Percentiles rank a stretch among this genome's conserved stretches.
Conservation (phyloP, 2,113 vertebrate species). For the Nannospalax galili region DNA sequence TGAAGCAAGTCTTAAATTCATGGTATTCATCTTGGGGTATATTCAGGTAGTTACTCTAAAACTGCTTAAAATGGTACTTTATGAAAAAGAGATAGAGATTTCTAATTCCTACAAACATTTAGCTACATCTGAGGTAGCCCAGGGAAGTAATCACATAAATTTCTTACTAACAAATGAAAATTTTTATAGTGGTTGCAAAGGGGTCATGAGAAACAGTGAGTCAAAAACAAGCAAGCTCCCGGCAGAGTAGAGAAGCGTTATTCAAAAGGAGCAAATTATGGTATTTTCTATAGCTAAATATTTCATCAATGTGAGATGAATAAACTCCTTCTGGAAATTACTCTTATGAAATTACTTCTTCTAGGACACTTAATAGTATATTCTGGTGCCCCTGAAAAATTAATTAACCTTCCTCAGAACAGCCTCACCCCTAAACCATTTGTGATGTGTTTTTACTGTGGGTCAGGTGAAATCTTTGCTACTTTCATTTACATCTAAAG, state of each 20-base stretch:
- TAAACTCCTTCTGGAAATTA: constrained; percentile 77
- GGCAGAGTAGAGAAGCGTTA: not conserved
- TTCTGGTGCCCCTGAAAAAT: constrained; percentile 72
- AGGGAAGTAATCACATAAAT: constrained; percentile 13
- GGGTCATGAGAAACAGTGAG: not conserved
- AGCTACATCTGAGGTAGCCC: not conserved
- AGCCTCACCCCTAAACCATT: constrained; percentile 61
- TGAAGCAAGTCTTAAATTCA: constrained; percentile 45
- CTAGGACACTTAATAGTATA: constrained; percentile 70
- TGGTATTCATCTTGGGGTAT: not conserved
- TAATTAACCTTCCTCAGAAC: constrained; percentile 74
- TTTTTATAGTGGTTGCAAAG: not conserved
- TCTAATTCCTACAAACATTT: constrained; percentile 51
- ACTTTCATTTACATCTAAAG: constrained; percentile 61
- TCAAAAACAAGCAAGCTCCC: not conserved
- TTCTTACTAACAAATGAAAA: constrained; percentile 33
- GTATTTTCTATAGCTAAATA: constrained; percentile 45
- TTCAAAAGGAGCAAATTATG: constrained; percentile 49
- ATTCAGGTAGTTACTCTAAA: constrained; percentile 4
- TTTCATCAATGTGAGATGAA: constrained; percentile 68
- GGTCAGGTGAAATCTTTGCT: constrained; percentile 60
- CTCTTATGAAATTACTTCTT: constrained; percentile 75
- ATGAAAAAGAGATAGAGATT: not conserved
- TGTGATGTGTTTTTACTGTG: constrained; percentile 30
- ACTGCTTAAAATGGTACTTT: constrained; percentile 1